Percentiles rank a stretch among this genome's conserved stretches.
Evolutionary conservation across 2,113 vertebrate genomes (phyloP).

Genomic region (Lepus europaeus): DNA sequence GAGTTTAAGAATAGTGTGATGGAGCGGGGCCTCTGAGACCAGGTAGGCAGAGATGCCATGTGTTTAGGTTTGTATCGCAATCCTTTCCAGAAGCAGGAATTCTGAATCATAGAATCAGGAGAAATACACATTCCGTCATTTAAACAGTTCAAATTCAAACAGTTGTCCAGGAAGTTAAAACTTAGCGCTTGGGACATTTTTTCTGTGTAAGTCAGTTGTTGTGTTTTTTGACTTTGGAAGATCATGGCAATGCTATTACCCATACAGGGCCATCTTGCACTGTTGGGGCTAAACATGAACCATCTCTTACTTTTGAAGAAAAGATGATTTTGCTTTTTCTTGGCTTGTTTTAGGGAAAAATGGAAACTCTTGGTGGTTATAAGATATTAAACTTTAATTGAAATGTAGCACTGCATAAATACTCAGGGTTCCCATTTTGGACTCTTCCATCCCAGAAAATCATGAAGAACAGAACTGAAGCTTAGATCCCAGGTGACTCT

Average conservation of each 20-base stretch:
- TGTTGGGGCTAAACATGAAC: not conserved
- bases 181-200: not conserved
- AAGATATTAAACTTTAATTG: conserved; percentile 16
- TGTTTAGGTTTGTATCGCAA: not conserved
- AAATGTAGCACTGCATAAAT: not conserved
- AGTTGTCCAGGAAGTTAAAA: not conserved
- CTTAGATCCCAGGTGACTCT: not conserved
- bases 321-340: not conserved
- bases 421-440: not conserved
- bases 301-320: not conserved
- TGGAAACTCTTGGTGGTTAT: not conserved
- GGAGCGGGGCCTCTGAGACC: not conserved
- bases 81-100: not conserved
- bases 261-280: not conserved
- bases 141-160: not conserved
- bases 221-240: not conserved
- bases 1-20: not conserved
- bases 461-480: not conserved
- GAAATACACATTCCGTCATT: not conserved
- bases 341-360: not conserved
- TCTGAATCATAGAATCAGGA: not conserved
- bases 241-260: not conserved
- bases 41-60: not conserved
- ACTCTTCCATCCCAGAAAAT: not conserved
- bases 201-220: not conserved